A percentile compares a stretch with the other conserved stretches of the same genome.
phyloP scores from a whole-genome alignment of 2,888 invertebrate genomes.

The Meiosimyza platycephala region DNA sequence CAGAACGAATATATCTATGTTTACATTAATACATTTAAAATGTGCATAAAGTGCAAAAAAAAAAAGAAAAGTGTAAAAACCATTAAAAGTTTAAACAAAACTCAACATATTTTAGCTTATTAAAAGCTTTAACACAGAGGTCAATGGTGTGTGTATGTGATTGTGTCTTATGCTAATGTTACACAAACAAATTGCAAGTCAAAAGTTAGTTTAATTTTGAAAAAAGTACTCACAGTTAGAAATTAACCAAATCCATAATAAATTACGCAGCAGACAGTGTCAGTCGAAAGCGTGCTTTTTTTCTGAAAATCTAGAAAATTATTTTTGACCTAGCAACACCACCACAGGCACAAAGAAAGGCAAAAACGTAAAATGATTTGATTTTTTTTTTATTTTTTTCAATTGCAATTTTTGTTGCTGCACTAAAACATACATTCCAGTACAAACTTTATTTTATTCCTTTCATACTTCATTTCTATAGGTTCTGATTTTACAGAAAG shows the following conservation, averaged over 20 bases:
- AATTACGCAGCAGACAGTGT: no score
- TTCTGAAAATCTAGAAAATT: slow-evolving; percentile 8
- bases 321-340: neutral
- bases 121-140: no score
- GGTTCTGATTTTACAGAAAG: slow-evolving; percentile 18
- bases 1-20: neutral
- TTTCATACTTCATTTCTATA: slow-evolving; percentile 2
- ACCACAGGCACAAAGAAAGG: no score
- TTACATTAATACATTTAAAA: neutral
- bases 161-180: no score
- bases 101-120: no score
- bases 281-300: neutral
- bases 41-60: neutral
- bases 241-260: no score
- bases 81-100: no score
- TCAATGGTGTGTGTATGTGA: no score
- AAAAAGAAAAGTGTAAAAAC: neutral
- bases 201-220: no score
- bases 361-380: neutral
- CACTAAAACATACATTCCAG: slow-evolving; percentile 9
- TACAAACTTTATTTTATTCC: neutral
- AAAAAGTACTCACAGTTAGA: no score
- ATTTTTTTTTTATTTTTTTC: slow-evolving; percentile 10
- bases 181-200: no score
- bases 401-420: slow-evolving; percentile 8